Percentiles rank a stretch among this genome's conserved stretches.
These are phyloP conservation scores for Xenentodon cancila DNA, from an alignment of 2,797 vertebrate species.

Conservation along the genomic window DNA sequence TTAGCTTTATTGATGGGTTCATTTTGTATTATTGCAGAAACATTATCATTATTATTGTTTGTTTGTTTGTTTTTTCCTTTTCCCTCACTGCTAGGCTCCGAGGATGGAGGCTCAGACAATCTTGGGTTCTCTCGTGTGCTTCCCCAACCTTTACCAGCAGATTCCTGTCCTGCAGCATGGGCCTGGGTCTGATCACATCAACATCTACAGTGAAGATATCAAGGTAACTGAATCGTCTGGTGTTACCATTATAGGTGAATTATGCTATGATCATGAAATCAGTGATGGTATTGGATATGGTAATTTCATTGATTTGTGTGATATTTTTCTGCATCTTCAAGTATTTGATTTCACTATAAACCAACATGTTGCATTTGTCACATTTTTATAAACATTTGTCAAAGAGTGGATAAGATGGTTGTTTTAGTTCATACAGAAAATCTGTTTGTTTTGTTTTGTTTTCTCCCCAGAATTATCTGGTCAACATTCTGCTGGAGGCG, in stretches of 20 bases:
- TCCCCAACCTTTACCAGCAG: slow-evolving; percentile 91
- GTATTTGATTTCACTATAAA: not conserved
- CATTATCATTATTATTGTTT: slow-evolving; percentile 5
- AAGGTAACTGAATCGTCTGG: slow-evolving; percentile 82
- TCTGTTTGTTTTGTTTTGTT: not conserved
- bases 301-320: not conserved
- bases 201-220: slow-evolving; percentile 82
- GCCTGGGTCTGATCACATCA: slow-evolving; percentile 79
- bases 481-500: slow-evolving; percentile 91
- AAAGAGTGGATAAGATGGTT: not conserved
- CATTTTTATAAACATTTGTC: not conserved
- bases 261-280: not conserved
- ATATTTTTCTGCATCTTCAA: not conserved
- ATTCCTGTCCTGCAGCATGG: slow-evolving; percentile 83
- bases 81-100: slow-evolving; percentile 83
- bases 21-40: not conserved
- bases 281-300: not conserved
- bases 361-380: not conserved
- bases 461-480: slow-evolving; percentile 86
- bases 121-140: slow-evolving; percentile 95
- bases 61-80: slow-evolving; percentile 20
- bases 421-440: not conserved
- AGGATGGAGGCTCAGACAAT: slow-evolving; percentile 93
- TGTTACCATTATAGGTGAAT: not conserved
- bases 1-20: not conserved